Evolutionary conservation across 2,888 invertebrate genomes (phyloP).

Genomic region (Meandrusa payeni): DNA sequence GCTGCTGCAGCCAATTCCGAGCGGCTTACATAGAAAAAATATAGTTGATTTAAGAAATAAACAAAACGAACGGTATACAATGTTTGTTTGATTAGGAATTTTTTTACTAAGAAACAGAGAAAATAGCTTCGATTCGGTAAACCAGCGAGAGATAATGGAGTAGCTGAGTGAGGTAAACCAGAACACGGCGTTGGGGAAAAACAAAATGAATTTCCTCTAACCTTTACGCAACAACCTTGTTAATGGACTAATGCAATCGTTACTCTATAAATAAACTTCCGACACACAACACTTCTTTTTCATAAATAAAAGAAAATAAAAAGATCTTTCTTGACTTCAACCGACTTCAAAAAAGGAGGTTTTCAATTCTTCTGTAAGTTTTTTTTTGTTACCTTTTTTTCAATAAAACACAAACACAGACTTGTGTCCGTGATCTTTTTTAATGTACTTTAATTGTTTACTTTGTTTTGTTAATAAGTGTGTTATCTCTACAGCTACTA

Average conservation of each 20-base stretch:
- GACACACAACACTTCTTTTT: no score
- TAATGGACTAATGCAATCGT: constrained; percentile 29
- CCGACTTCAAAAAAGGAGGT: no score
- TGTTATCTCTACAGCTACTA: no score
- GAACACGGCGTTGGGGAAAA: constrained; percentile 59
- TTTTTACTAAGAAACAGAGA: constrained; percentile 36
- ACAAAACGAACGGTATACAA: constrained; percentile 19
- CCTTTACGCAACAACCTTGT: constrained; percentile 26
- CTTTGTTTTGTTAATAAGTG: no score
- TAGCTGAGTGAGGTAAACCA: constrained; percentile 75
- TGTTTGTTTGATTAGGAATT: constrained; percentile 35
- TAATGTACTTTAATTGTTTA: no score
- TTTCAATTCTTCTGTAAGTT: no score
- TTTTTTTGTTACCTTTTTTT: no score
- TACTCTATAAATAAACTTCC: no score
- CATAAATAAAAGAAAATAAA: no score
- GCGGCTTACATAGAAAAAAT: constrained; percentile 14
- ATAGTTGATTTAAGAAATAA: constrained; percentile 19
- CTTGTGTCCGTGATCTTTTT: no score
- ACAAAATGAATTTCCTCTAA: constrained; percentile 27
- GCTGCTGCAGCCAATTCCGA: background rate
- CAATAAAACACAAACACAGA: no score
- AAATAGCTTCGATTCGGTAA: constrained; percentile 55
- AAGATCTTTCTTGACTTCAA: no score
- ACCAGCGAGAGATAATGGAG: constrained; percentile 73